These are phyloP conservation scores for Salarias fasciatus DNA, from an alignment of 2,797 vertebrate genomes.

Conservation along the genomic window DNA sequence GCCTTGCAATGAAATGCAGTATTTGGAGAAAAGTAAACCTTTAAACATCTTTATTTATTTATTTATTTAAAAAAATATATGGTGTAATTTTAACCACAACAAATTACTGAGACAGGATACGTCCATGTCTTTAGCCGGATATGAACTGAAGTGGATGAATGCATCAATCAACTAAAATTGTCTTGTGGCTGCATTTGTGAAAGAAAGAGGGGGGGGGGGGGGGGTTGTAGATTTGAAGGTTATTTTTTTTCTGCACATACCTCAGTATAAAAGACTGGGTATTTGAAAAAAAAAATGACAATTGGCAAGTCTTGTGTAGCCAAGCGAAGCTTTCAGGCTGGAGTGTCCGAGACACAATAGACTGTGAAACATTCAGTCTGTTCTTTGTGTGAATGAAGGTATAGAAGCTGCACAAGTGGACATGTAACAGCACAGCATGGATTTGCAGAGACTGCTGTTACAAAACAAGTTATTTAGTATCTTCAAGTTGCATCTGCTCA, in stretches of 20 bases:
- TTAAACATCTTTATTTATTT: no score
- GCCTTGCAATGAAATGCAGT: no score
- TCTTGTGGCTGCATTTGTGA: not conserved
- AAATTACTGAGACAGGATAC: no score
- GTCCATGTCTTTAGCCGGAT: no score
- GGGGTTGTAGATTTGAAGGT: not conserved
- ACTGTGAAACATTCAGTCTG: not conserved
- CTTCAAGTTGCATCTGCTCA: not conserved
- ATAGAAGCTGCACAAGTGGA: not conserved
- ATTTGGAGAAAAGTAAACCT: no score
- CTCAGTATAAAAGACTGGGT: not conserved
- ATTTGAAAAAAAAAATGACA: not conserved
- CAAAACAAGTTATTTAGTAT: constrained; percentile 2
- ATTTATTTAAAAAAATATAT: no score
- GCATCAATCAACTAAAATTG: not conserved
- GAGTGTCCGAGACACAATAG: not conserved
- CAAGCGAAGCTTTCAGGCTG: not conserved
- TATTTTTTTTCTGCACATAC: not conserved
- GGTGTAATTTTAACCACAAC: no score
- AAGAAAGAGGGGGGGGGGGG: not conserved
- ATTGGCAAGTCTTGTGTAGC: not conserved
- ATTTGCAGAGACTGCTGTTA: constrained; percentile 5
- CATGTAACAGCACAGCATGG: not conserved
- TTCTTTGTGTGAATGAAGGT: not conserved
- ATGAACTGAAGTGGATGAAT: no score